phyloP scores from a whole-genome alignment of 2,113 vertebrate species.

The Rhea pennata region DNA sequence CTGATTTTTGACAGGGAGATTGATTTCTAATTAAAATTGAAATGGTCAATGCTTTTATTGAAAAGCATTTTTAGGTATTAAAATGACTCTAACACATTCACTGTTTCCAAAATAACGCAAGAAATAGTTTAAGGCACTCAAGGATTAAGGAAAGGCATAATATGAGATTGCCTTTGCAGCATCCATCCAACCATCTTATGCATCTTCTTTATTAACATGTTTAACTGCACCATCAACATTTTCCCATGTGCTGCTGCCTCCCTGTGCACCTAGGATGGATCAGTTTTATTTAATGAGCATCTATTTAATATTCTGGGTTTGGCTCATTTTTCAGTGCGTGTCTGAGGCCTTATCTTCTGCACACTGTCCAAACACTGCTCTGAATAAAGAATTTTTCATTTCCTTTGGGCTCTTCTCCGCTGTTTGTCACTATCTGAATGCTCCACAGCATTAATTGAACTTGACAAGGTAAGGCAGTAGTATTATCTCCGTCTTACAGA shows the following conservation, averaged over 20 bases:
- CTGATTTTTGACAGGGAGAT: neutral
- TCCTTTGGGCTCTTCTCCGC: constrained; percentile 54
- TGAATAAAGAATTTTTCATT: constrained; percentile 57
- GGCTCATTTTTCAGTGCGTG: neutral
- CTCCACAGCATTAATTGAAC: constrained; percentile 61
- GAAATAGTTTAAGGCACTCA: neutral
- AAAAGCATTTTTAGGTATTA: neutral
- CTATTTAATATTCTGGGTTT: constrained; percentile 3
- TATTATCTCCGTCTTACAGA: constrained; percentile 47
- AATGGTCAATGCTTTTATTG: neutral
- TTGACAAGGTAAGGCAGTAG: constrained; percentile 44
- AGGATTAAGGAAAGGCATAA: neutral
- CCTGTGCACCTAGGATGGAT: neutral
- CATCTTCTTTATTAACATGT: neutral
- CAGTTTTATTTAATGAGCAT: neutral
- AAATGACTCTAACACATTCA: neutral
- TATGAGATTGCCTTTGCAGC: neutral
- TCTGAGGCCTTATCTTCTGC: constrained; percentile 59
- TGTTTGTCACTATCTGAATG: constrained; percentile 37
- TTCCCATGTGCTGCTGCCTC: neutral
- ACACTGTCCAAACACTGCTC: constrained; percentile 43
- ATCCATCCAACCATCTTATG: neutral
- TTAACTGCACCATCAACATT: neutral
- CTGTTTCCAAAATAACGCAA: neutral
- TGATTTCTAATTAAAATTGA: neutral